A percentile compares a stretch with the other conserved stretches of the same genome.
Evolutionary conservation across 2,888 invertebrate species (phyloP).

Genomic region (Toxonevra muliebris): DNA sequence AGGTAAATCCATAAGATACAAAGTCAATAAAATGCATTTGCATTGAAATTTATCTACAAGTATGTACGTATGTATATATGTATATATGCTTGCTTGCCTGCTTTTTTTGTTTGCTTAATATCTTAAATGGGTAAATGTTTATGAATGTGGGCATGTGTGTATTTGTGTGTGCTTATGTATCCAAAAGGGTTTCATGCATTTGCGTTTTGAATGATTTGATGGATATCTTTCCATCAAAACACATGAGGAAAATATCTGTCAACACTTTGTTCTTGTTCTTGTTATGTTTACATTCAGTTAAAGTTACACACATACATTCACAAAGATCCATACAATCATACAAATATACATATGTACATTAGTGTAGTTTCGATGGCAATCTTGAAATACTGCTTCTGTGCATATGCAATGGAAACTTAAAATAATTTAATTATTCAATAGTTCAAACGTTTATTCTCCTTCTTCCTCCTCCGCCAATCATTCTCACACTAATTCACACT

Average conservation of each 20-base stretch:
- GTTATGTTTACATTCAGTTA: constrained; percentile 15
- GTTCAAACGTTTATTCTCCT: constrained; percentile 4
- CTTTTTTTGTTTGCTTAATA: not conserved
- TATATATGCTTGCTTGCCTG: not conserved
- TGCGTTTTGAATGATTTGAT: constrained; percentile 52
- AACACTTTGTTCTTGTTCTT: constrained; percentile 42
- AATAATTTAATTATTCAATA: constrained; percentile 27
- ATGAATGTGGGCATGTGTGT: not conserved
- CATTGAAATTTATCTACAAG: not conserved
- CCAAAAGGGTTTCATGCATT: constrained; percentile 1
- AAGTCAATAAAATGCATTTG: constrained; percentile 18
- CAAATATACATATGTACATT: constrained; percentile 9
- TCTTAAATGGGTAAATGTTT: no score
- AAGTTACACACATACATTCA: not conserved
- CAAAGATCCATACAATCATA: not conserved
- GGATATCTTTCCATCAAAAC: constrained; percentile 43
- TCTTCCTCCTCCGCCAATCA: not conserved
- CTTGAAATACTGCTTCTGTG: no score
- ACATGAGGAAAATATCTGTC: constrained; percentile 57
- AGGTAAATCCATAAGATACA: constrained; percentile 21
- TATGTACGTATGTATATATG: not conserved
- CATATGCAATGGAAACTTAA: constrained; percentile 3
- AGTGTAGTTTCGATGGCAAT: not conserved
- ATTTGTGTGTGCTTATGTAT: constrained; percentile 5
- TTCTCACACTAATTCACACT: not conserved